Base-by-base conservation (phyloP, 2,888 invertebrate genomes). In the Patella caerulea region DNA sequence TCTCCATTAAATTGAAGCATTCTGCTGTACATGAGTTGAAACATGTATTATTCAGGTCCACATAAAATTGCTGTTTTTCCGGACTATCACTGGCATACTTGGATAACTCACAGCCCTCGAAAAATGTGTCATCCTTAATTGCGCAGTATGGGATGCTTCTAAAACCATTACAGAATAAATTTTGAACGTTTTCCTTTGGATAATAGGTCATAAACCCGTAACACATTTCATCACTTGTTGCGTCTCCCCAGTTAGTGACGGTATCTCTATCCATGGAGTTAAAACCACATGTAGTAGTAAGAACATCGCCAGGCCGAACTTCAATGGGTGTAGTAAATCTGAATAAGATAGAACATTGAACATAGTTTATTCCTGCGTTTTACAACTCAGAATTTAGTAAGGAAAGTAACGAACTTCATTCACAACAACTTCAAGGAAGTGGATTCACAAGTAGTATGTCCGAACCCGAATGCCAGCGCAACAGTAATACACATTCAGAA, bases 141-240 rank as follows among this genome's bases (percentile, higher is more conserved):
- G 24, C n/a, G 76, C 84, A 83, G 12, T 80, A 80, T 4, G 78
- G 80, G 53, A 83, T 65, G 11, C 75, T 74, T 45, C 80, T 80
- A 34, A 79, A 74, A 2, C 82, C 80, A 45, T 79, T 81, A 74
- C 84, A 84, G 80, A 79, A 81, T 12, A 83, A 82, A 9, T 79
- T 72, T 12, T 75, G 55, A 17, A 83, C 59, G 19, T 77, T 80
- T 72, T 80, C 79, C 34, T 79, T 73, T 0, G 86, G 87, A 74
- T 84, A 87, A 74, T 85, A 86, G 12, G 83, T 85, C n/a, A 87
- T 72, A 78, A 84, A 87, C 24, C 83, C 84, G 71, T 79, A 81
- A 69, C 87, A 87, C 87, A 87, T 87, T 72, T 87, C 87, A 45
- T 87, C 86, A 0, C 79, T 80, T 0, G 86, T 85, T 11, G 74